Base-by-base conservation (phyloP, 2,888 invertebrate species). In the Lepidochitona cinerea region DNA sequence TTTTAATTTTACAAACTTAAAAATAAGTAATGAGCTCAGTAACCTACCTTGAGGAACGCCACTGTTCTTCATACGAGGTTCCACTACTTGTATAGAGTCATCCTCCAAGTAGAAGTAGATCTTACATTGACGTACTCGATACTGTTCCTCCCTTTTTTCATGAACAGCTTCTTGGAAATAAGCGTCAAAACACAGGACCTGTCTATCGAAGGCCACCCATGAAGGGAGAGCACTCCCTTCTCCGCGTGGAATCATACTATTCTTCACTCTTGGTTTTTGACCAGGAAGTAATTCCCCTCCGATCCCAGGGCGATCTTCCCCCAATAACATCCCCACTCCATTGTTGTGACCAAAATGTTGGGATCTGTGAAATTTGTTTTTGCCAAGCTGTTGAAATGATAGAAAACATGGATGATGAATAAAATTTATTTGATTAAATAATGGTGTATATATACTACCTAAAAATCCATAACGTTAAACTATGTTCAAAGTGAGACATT, bases 61-160 rank as follows among this genome's bases (percentile, higher is more conserved):
- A 83, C 96, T 96, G 87, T 97, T 97, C 70, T 94, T 93, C 9
- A 95, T 93, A 85, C 93, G 93, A 0, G 96, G 96, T 75, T 97
- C 97, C 71, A 93, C 90, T 2, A 97, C 95, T 92, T 96, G 96
- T 81, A 97, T 94, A 0, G 97, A 96, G 23, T 96, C 97, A 90
- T 98, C 97, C 91, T 97, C 97, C 59, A 97, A 92, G 85, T 94
- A 97, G 88, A 95, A 97, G 81, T 94, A 95, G 72, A 97, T 95
- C 81, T 95, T 95, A 3, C 96, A 96, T 84, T 94, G 93, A 32
- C 96, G 93, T 72, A 97, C 92, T 84, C 95, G 93, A 83, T 93
- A 94, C 37, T 94, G 92, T 1, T 94, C 93, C 0, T 92, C 91
- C 67, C 93, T 91, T 87, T 94, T 93, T 90, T 96, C 96, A 78